These are phyloP conservation scores for Parelbella ahira DNA, from an alignment of 2,888 invertebrate genomes.

Conservation along the genomic window DNA sequence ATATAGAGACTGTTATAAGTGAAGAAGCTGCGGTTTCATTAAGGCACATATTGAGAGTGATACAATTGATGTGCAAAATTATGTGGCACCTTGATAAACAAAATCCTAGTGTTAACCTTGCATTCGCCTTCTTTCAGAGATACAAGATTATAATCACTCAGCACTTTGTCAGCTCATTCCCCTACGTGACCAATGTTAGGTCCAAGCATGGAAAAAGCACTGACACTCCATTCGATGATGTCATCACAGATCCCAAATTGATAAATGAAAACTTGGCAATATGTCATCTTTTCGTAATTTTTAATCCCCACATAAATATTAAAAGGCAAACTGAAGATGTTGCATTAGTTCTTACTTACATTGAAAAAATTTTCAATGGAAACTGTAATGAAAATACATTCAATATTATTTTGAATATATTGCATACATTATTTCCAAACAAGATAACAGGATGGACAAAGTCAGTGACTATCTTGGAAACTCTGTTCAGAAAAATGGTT, in stretches of 20 bases:
- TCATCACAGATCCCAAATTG: conserved; percentile 60
- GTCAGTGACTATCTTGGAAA: conserved; percentile 48
- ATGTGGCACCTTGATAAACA: conserved; percentile 52
- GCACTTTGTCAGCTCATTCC: conserved; percentile 80
- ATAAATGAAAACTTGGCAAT: conserved; percentile 58
- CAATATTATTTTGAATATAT: conserved; percentile 49
- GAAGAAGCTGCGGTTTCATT: conserved; percentile 84
- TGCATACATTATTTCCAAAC: conserved; percentile 55
- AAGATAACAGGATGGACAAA: conserved; percentile 62
- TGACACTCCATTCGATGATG: conserved; percentile 44
- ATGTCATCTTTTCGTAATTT: conserved; percentile 68
- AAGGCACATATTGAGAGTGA: conserved; percentile 82
- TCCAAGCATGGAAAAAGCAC: conserved; percentile 44
- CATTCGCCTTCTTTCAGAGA: conserved; percentile 72
- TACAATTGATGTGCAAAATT: conserved; percentile 80
- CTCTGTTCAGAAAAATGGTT: conserved; percentile 60
- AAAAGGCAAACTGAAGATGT: conserved; percentile 58
- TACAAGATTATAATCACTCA: conserved; percentile 77
- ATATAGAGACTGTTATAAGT: conserved; percentile 73
- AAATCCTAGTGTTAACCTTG: conserved; percentile 59
- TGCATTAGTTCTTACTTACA: conserved; percentile 63
- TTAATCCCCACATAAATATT: conserved; percentile 61
- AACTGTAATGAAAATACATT: conserved; percentile 45
- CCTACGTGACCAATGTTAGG: conserved; percentile 74
- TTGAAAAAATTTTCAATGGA: conserved; percentile 68